phyloP scores from a whole-genome alignment of 2,113 vertebrate species.

The Aptenodytes forsteri region DNA sequence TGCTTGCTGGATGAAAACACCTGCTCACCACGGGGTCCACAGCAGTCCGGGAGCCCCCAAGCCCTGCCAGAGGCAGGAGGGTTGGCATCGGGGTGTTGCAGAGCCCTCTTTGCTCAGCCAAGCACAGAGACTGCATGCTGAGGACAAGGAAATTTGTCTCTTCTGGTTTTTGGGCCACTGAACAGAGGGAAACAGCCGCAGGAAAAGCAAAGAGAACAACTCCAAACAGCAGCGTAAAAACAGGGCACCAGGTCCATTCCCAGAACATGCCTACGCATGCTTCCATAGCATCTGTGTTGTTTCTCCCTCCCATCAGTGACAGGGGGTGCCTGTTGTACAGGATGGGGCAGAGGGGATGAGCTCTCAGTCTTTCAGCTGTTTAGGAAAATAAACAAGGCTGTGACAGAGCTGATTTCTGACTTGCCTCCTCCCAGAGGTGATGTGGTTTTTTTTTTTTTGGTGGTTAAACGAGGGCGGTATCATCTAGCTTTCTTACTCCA shows the following conservation, averaged over 20 bases:
- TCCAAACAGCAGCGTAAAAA: not conserved
- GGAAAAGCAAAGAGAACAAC: not conserved
- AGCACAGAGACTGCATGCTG: not conserved
- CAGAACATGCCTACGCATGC: not conserved
- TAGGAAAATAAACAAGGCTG: not conserved
- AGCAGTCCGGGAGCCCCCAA: not conserved
- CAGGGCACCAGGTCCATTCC: not conserved
- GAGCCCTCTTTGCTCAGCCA: not conserved
- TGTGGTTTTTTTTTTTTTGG: not conserved
- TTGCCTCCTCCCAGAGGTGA: not conserved
- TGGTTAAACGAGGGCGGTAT: not conserved
- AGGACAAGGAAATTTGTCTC: not conserved
- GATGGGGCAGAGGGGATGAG: not conserved
- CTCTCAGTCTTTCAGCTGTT: not conserved
- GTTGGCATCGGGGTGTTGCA: fast-evolving
- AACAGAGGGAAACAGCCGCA: fast-evolving
- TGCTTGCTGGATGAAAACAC: not conserved
- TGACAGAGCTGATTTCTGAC: not conserved
- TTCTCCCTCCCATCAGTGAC: not conserved
- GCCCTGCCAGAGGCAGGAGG: not conserved
- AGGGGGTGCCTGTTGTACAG: fast-evolving
- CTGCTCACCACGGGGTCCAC: not conserved
- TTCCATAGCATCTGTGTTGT: not conserved
- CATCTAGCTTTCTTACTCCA: not conserved
- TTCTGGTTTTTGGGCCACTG: not conserved